Percentiles rank a stretch among this genome's conserved stretches.
Conservation (phyloP, 2,113 vertebrate species). For the Psammodynastes pulverulentus region DNA sequence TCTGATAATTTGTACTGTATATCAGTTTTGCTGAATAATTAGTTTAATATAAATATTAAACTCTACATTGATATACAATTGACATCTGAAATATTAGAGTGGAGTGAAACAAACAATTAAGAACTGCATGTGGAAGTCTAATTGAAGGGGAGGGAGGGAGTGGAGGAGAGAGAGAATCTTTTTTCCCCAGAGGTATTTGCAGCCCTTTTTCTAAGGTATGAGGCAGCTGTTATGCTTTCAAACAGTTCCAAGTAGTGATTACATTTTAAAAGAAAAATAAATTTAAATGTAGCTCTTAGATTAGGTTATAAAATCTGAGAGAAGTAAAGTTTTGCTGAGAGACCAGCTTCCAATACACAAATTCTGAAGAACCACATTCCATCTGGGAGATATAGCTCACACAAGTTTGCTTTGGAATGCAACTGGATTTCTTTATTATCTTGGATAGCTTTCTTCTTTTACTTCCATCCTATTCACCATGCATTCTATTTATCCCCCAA, state of each 20-base stretch:
- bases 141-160: not conserved
- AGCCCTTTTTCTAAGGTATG: not conserved
- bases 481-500: not conserved
- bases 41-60: not conserved
- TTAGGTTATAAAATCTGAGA: not conserved
- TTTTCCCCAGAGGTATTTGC: not conserved
- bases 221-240: not conserved
- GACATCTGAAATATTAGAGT: not conserved
- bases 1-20: not conserved
- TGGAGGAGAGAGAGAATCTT: not conserved
- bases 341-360: not conserved
- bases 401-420: not conserved
- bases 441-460: not conserved
- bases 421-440: not conserved
- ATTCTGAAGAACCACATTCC: not conserved
- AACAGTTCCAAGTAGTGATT: not conserved
- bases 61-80: not conserved
- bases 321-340: not conserved
- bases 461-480: not conserved
- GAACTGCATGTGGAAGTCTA: not conserved
- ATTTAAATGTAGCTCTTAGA: not conserved
- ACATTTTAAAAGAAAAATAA: not conserved
- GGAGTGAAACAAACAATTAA: not conserved
- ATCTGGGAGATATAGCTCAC: not conserved
- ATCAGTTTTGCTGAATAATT: not conserved